Evolutionary conservation across 37 sponge, comb jelly and placozoan species (phyloP).

Genomic region (Petrosia ficiformis): DNA sequence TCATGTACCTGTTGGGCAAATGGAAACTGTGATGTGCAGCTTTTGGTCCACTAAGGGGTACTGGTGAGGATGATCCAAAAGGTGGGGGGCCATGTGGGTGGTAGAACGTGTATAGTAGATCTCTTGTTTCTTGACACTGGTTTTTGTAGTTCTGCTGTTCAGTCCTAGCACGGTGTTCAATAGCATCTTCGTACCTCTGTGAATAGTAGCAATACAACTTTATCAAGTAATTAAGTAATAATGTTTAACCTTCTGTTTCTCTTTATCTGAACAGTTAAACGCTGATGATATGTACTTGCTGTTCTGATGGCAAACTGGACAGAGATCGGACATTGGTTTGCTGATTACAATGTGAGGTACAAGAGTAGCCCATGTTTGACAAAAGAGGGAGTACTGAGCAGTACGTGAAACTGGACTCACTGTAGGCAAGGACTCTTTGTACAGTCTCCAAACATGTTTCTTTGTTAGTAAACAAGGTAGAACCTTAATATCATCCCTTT

Average conservation of each 20-base stretch:
- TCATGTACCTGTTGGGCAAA: too few relatives aligned
- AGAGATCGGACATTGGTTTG: constrained; percentile 50
- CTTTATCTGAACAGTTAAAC: constrained; percentile 22
- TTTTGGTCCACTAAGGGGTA: too few relatives aligned
- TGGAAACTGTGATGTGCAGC: too few relatives aligned
- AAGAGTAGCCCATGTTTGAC: constrained; percentile 26
- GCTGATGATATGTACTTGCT: constrained; percentile 15
- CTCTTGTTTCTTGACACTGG: too few relatives aligned
- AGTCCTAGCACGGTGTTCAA: too few relatives aligned
- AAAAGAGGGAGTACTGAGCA: constrained; percentile 27
- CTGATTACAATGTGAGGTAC: constrained; percentile 24
- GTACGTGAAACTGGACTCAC: constrained; percentile 15
- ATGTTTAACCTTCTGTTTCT: constrained; percentile 40
- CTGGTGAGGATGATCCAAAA: too few relatives aligned
- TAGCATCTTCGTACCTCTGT: too few relatives aligned
- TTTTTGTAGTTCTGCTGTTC: too few relatives aligned
- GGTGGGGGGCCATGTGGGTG: too few relatives aligned
- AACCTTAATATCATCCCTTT: constrained; percentile 32
- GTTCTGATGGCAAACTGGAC: constrained; percentile 59
- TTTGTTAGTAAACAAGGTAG: constrained; percentile 46
- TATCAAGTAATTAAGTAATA: too few relatives aligned
- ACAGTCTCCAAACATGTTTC: constrained; percentile 30
- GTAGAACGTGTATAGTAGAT: too few relatives aligned
- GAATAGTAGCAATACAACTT: too few relatives aligned
- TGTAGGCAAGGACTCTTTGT: constrained; percentile 6